Evolutionary conservation across 2,113 vertebrate species (phyloP).

Genomic region (Fulmarus glacialis): DNA sequence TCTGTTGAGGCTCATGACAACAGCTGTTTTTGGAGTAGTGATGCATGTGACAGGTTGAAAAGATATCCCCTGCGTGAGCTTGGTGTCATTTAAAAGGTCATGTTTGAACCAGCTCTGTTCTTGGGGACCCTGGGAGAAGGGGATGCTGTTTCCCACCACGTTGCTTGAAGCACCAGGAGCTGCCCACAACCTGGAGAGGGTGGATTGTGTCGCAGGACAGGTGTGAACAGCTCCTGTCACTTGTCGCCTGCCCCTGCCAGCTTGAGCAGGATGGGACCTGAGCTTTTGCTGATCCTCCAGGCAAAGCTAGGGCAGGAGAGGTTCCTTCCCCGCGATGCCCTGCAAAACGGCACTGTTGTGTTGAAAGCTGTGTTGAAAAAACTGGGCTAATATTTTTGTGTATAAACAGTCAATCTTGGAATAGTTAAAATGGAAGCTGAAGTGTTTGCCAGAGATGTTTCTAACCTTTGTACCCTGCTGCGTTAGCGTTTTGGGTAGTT

Average conservation of each 20-base stretch:
- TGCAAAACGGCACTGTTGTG: not conserved
- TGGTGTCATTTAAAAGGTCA: accelerated
- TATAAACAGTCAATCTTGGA: not conserved
- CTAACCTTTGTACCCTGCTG: not conserved
- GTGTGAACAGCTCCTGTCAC: not conserved
- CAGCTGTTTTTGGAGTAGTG: not conserved
- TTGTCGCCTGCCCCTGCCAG: not conserved
- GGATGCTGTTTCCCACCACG: not conserved
- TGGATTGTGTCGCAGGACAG: not conserved
- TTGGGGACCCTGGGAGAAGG: accelerated
- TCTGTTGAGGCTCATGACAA: not conserved
- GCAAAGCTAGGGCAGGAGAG: not conserved
- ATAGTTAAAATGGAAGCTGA: not conserved
- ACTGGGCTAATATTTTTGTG: not conserved
- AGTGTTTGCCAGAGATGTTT: not conserved
- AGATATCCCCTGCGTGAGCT: not conserved
- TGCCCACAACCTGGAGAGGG: not conserved
- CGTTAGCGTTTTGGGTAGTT: accelerated
- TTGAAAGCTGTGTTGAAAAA: not conserved
- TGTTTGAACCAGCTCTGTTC: not conserved
- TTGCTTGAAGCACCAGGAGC: not conserved
- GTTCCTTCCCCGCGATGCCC: accelerated
- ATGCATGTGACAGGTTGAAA: not conserved
- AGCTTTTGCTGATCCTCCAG: not conserved
- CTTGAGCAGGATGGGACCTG: not conserved